These are phyloP conservation scores for Iselma pallidipennis DNA, from an alignment of 2,888 invertebrate species.

Conservation along the genomic window DNA sequence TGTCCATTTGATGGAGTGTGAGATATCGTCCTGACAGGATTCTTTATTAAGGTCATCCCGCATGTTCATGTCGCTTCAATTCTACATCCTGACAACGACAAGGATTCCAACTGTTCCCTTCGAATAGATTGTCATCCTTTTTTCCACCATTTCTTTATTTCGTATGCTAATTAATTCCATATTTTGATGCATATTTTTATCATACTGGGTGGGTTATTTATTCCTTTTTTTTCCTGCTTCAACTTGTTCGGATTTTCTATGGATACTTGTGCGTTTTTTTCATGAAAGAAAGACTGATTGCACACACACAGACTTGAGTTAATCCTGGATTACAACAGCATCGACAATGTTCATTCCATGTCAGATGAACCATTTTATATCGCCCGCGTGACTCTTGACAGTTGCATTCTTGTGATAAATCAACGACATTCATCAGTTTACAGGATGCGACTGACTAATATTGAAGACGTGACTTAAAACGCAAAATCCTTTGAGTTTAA, in stretches of 20 bases:
- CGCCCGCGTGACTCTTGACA: conserved; percentile 31
- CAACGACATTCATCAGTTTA: conserved; percentile 30
- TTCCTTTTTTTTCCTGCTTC: not conserved
- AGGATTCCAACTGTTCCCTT: conserved; percentile 20
- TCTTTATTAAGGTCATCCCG: conserved; percentile 45
- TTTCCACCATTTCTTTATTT: not conserved
- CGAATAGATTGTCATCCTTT: conserved; percentile 4
- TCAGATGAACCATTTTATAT: conserved; percentile 24
- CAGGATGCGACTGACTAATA: conserved; percentile 30
- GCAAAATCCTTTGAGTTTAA: conserved; percentile 2
- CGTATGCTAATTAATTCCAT: not conserved
- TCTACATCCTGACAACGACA: conserved; percentile 25
- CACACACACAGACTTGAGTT: conserved; percentile 23
- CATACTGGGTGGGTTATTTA: not conserved
- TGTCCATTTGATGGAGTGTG: conserved; percentile 44
- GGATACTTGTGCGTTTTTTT: no score
- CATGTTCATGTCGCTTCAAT: conserved; percentile 30
- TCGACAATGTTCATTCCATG: conserved; percentile 30
- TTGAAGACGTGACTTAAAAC: conserved; percentile 32
- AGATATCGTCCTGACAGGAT: conserved; percentile 45
- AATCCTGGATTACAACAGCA: conserved; percentile 35
- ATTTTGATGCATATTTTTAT: not conserved
- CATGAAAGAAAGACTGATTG: conserved; percentile 14
- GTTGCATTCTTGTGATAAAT: conserved; percentile 40
- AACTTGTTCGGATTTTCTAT: not conserved